These are phyloP conservation scores for Pteruthius melanotis DNA, from an alignment of 2,113 vertebrate species.

Conservation along the genomic window DNA sequence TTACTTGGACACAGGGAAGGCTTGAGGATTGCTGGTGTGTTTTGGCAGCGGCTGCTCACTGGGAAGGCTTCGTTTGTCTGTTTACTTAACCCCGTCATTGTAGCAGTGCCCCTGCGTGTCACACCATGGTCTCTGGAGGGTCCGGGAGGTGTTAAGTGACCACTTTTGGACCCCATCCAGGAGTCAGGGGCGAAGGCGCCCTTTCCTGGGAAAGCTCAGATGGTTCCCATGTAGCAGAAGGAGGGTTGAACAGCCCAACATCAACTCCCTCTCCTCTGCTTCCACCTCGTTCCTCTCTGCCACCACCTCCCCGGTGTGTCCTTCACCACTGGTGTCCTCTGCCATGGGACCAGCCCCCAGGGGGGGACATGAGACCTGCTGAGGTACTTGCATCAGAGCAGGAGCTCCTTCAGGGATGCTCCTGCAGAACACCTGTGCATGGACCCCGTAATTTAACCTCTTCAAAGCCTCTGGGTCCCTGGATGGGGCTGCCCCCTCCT, in stretches of 20 bases:
- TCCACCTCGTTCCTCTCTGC: not conserved
- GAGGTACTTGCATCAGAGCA: not conserved
- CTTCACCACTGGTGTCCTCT: not conserved
- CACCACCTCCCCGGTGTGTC: not conserved
- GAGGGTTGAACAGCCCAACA: not conserved
- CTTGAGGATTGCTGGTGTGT: not conserved
- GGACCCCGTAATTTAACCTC: not conserved
- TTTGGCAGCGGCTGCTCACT: not conserved
- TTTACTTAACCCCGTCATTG: conserved; percentile 24
- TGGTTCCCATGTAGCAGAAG: not conserved
- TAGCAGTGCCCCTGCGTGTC: not conserved
- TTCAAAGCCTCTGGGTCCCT: not conserved
- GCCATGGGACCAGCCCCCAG: not conserved
- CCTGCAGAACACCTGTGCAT: not conserved
- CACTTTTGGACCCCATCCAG: not conserved
- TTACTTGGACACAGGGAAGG: not conserved
- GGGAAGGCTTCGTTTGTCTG: not conserved
- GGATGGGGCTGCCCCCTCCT: not conserved
- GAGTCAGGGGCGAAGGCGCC: not conserved
- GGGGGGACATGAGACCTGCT: not conserved
- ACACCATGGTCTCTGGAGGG: not conserved
- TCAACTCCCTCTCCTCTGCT: not conserved
- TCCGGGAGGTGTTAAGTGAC: not conserved
- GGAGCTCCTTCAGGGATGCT: not conserved
- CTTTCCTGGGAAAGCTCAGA: not conserved